Evolutionary conservation across 2,888 invertebrate genomes (phyloP).

Genomic region (Lamproptera curius): DNA sequence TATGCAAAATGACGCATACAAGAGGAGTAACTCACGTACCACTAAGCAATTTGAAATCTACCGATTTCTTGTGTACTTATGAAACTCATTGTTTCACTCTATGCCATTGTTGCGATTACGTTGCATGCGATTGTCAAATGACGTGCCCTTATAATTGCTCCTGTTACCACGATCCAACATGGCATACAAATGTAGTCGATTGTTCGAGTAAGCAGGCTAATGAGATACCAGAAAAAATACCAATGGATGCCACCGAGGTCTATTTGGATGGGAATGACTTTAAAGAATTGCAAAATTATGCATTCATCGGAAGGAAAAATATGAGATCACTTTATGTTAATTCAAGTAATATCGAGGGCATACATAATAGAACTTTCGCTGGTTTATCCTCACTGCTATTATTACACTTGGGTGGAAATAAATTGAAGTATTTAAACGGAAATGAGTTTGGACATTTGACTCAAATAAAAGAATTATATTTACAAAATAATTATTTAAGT

Average conservation of each 20-base stretch:
- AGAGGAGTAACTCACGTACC: constrained; percentile 88
- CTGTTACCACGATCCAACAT: constrained; percentile 96
- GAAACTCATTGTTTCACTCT: constrained; percentile 95
- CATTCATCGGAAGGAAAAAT: constrained; percentile 94
- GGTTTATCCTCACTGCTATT: constrained; percentile 88
- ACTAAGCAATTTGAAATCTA: constrained; percentile 84
- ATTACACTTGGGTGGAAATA: constrained; percentile 92
- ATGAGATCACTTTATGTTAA: constrained; percentile 92
- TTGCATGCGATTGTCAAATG: constrained; percentile 98
- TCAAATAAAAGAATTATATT: constrained; percentile 88
- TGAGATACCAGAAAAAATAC: constrained; percentile 90
- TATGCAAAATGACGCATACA: constrained; percentile 91
- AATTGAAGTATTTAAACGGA: constrained; percentile 86
- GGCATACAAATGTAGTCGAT: constrained; percentile 95
- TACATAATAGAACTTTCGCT: constrained; percentile 93
- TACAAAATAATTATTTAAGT: constrained; percentile 90
- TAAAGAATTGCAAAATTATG: constrained; percentile 89
- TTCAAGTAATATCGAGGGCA: constrained; percentile 88
- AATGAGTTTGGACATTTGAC: constrained; percentile 91
- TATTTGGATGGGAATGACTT: constrained; percentile 95
- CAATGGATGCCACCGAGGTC: constrained; percentile 96
- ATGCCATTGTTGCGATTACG: constrained; percentile 97
- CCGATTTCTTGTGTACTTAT: constrained; percentile 94
- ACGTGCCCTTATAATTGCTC: constrained; percentile 95
- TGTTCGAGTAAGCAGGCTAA: constrained; percentile 88